Conservation (phyloP, 1,140 invertebrate genomes). For the Drusus annulatus region DNA sequence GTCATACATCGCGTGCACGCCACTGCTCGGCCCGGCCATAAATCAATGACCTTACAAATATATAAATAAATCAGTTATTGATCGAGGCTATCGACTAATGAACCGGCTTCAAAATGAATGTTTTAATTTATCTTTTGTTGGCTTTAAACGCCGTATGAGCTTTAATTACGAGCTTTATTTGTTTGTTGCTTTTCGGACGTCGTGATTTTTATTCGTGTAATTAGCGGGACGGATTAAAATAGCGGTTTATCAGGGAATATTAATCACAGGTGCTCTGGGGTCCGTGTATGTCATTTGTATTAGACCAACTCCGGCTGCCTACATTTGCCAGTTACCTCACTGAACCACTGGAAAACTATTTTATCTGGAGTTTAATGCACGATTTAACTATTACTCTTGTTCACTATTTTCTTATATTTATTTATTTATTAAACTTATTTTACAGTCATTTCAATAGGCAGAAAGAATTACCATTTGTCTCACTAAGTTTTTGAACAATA, state of each 20-base stretch:
- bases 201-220: conserved; percentile 44
- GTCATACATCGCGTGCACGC: conserved; percentile 53
- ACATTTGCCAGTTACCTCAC: too few species aligned
- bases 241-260: conserved; percentile 42
- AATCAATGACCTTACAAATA: conserved; percentile 57
- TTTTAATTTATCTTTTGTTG: conserved; percentile 60
- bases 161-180: conserved; percentile 57
- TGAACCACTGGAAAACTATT: too few species aligned
- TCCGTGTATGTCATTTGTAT: conserved; percentile 35
- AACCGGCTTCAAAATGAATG: conserved; percentile 58
- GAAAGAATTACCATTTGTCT: too few species aligned
- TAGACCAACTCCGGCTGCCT: not conserved
- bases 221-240: conserved; percentile 43
- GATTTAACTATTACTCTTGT: too few species aligned
- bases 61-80: conserved; percentile 60
- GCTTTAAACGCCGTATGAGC: conserved; percentile 53
- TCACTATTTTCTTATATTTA: too few species aligned
- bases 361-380: too few species aligned
- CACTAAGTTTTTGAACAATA: too few species aligned
- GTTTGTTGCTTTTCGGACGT: conserved; percentile 38
- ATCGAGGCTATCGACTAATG: conserved; percentile 56
- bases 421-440: too few species aligned
- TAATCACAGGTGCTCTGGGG: conserved; percentile 19
- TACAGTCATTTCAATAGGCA: too few species aligned
- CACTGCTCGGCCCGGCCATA: conserved; percentile 46